Evolutionary conservation across 2,113 vertebrate genomes (phyloP).

Genomic region (Conger conger): DNA sequence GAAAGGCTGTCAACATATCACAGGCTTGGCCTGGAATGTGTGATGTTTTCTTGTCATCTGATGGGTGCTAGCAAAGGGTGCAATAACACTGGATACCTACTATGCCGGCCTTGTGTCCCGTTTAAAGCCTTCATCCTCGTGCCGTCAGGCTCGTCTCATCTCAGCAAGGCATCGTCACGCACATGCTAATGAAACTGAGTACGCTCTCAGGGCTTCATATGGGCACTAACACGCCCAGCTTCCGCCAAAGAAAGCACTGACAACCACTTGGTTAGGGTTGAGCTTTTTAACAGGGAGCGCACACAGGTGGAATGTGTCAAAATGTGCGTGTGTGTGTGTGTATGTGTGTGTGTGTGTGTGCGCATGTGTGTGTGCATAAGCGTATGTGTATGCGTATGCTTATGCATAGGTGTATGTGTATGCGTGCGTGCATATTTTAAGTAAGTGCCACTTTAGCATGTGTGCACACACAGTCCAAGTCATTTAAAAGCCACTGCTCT

Average conservation of each 20-base stretch:
- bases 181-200: background rate
- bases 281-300: background rate
- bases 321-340: too few relatives aligned
- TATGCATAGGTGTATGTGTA: background rate
- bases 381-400: too few relatives aligned
- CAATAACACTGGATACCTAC: background rate
- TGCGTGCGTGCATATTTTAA: background rate
- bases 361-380: background rate
- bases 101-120: background rate
- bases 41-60: slow-evolving; percentile 9
- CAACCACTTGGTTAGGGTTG: background rate
- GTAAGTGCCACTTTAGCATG: background rate
- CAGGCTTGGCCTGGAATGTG: background rate
- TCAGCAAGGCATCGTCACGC: background rate
- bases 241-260: background rate
- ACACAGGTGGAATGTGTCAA: background rate
- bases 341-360: background rate
- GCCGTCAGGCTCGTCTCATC: background rate
- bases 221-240: background rate
- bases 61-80: background rate
- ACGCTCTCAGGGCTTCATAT: background rate
- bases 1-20: slow-evolving; percentile 4
- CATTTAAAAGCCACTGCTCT: slow-evolving; percentile 5
- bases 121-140: background rate
- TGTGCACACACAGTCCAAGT: background rate